A percentile compares a stretch with the other conserved stretches of the same genome.
Evolutionary conservation across 2,113 vertebrate genomes (phyloP).

Genomic region (Redunca redunca): DNA sequence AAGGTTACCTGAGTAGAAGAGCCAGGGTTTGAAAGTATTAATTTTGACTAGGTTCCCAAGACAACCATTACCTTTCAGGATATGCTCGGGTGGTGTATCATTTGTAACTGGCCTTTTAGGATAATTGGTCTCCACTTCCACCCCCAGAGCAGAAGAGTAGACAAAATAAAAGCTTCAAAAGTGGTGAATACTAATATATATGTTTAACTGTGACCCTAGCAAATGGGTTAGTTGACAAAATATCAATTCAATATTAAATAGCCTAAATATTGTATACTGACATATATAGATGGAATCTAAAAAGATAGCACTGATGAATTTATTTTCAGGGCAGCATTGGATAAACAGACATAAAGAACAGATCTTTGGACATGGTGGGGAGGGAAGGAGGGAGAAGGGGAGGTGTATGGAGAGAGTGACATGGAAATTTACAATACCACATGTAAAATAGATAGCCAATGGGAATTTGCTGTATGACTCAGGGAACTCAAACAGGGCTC

Average conservation of each 20-base stretch:
- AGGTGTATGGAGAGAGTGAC: background rate
- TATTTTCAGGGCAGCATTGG: background rate
- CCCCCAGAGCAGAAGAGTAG: background rate
- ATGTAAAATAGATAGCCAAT: background rate
- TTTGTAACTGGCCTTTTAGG: background rate
- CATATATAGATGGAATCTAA: background rate
- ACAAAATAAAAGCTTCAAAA: background rate
- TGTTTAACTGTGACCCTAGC: background rate
- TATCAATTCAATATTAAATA: background rate
- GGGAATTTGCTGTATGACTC: background rate
- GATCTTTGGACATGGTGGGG: background rate
- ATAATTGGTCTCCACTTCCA: background rate
- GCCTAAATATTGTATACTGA: background rate
- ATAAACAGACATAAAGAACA: background rate
- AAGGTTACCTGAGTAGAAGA: conserved; percentile 33
- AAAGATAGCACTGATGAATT: background rate
- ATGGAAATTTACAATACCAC: background rate
- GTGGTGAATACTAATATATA: background rate
- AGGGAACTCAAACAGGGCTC: background rate
- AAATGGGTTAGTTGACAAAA: background rate
- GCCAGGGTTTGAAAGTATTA: background rate
- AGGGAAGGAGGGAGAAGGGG: background rate
- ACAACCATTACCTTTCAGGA: conserved; percentile 41
- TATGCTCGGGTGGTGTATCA: background rate
- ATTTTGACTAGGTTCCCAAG: conserved; percentile 59